A percentile compares a stretch with the other conserved stretches of the same genome.
Conservation (phyloP, 2,888 invertebrate genomes). For the Cremastinae sp. region DNA sequence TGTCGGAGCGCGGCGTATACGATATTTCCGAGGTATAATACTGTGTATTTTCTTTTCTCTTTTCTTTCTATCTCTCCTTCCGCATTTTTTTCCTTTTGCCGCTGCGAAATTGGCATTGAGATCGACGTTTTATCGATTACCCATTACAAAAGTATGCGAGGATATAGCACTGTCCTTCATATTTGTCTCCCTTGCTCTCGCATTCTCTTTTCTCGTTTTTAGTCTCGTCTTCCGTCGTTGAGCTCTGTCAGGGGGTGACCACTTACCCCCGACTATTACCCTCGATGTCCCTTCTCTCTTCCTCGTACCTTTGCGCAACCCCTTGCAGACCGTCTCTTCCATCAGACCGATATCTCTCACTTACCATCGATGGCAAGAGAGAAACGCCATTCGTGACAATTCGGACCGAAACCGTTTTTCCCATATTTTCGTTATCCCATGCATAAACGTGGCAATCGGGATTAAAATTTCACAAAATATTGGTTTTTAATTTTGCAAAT, state of each 20-base stretch:
- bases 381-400: conserved; percentile 1
- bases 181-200: not conserved
- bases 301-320: conserved; percentile 28
- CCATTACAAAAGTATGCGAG: conserved; percentile 56
- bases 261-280: conserved; percentile 45
- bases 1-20: not conserved
- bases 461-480: too few relatives aligned
- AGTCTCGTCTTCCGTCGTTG: conserved; percentile 47
- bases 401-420: too few relatives aligned
- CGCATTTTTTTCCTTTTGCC: conserved; percentile 27
- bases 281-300: conserved; percentile 20
- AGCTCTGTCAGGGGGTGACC: conserved; percentile 35
- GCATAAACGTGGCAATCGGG: too few relatives aligned
- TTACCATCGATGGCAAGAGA: conserved; percentile 17
- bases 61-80: conserved; percentile 4
- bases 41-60: not conserved
- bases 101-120: conserved; percentile 53
- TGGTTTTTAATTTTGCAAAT: too few relatives aligned
- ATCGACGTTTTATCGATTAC: conserved; percentile 62
- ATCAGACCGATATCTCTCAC: conserved; percentile 46
- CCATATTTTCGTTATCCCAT: too few relatives aligned
- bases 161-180: not conserved
- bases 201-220: conserved; percentile 1
- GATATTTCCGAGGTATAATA: conserved; percentile 5
- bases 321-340: conserved; percentile 15